Conservation (phyloP, 2,888 invertebrate species). For the Brenthis hecate region DNA sequence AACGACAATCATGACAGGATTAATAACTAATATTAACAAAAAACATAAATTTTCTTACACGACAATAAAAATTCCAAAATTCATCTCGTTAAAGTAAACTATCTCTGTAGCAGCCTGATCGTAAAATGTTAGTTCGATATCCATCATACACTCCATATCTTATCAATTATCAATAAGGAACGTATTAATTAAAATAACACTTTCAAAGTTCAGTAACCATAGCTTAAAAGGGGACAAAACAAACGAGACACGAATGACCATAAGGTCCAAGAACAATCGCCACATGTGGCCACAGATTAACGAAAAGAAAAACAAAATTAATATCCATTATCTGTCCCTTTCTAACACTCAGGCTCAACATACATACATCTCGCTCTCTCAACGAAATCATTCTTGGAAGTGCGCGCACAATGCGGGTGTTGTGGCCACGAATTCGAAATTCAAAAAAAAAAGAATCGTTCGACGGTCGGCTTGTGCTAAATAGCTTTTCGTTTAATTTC, state of each 20-base stretch:
- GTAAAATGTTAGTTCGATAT: constrained; percentile 12
- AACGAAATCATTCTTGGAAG: constrained; percentile 80
- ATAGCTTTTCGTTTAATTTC: constrained; percentile 58
- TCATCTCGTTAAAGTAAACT: constrained; percentile 15
- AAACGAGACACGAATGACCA: constrained; percentile 67
- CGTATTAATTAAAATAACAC: constrained; percentile 77
- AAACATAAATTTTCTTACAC: constrained; percentile 19
- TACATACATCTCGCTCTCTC: constrained; percentile 51
- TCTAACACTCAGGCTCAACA: constrained; percentile 37
- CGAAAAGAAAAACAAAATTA: constrained; percentile 78
- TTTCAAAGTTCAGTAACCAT: constrained; percentile 68
- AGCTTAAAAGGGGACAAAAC: constrained; percentile 49
- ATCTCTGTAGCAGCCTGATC: constrained; percentile 1
- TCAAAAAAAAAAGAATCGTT: constrained; percentile 63
- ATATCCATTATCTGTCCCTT: constrained; percentile 55
- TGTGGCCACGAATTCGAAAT: constrained; percentile 73
- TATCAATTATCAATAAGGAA: constrained; percentile 44
- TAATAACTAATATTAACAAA: constrained; percentile 19
- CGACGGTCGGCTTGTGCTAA: constrained; percentile 60
- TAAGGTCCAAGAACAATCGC: constrained; percentile 80
- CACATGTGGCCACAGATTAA: constrained; percentile 81
- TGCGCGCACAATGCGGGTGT: constrained; percentile 79
- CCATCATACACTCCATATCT: constrained; percentile 4
- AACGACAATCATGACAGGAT: constrained; percentile 17
- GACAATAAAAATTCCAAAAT: constrained; percentile 18